Evolutionary conservation across 2,113 vertebrate genomes (phyloP), one percentile per base, ranked within the genome.

Genomic region (Dicrurus megarhynchus): DNA sequence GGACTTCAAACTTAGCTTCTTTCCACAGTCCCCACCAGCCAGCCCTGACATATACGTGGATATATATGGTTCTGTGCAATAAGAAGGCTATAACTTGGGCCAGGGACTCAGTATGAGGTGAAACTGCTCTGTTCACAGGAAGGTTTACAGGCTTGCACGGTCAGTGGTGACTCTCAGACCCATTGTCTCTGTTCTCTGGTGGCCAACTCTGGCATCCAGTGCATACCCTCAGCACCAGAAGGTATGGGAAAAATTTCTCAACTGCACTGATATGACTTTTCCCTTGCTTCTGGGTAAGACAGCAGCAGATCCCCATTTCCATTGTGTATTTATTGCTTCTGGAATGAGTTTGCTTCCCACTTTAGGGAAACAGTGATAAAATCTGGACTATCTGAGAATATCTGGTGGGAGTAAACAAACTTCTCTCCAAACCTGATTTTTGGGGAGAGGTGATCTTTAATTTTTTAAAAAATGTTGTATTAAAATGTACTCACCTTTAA

Each of bases 181-280:
- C 33, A 56, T 11, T 10, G 33, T 57, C 30, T 80, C 16, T 57
- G 28, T 26, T 6, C 9, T 49, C 21, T 4, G 2, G 13, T 53
- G 47, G 17, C 6, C 23, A 28, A 0, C 0, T 1, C 49, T 47
- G 50, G 10, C 27, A 46, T 50, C 76, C 27, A 84, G 26, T 0
- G 2, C 18, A 52, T 56, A 23, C 9, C 12, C 11, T 81, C 30
- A 75, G 28, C 17, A 59, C 44, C 53, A 73, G 76, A 67, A 75
- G 3, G 9, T 55, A 23, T 7, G 18, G 21, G 16, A 76, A 39
- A 20, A 56, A 28, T 49, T 76, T 19, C 41, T 73, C 30, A 33
- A 9, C 11, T 68, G 7, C 42, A 39, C 7, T 81, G 22, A 30
- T 59, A 35, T 27, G 28, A 57, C 23, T 26, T 57, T 56, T 9